Percentiles rank a stretch among this genome's conserved stretches.
Evolutionary conservation across 2,888 invertebrate genomes (phyloP).

Genomic region (Tenthredo mesomela): DNA sequence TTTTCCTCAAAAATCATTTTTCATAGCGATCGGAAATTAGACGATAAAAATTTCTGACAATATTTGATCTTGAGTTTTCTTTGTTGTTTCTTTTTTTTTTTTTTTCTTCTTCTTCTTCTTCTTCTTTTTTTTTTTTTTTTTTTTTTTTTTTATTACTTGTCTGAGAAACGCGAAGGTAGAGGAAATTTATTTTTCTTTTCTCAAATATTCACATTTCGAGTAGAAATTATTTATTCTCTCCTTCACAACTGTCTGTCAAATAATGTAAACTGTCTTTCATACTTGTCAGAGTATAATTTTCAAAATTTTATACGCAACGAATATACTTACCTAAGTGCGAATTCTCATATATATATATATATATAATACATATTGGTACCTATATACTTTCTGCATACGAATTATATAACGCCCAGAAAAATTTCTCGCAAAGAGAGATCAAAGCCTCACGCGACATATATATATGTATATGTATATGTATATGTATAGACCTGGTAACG

Average conservation of each 20-base stretch:
- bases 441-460: background rate
- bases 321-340: too few relatives aligned
- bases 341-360: background rate
- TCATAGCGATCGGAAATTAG: background rate
- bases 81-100: too few relatives aligned
- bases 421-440: background rate
- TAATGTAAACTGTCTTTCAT: constrained; percentile 11
- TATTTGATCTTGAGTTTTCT: background rate
- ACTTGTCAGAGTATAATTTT: constrained; percentile 21
- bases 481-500: background rate
- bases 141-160: background rate
- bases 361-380: too few relatives aligned
- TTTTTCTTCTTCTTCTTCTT: too few relatives aligned
- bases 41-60: background rate
- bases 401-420: background rate
- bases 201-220: constrained; percentile 16
- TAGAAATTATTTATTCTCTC: background rate
- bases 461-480: background rate
- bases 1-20: background rate
- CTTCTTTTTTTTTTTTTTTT: too few relatives aligned
- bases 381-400: background rate
- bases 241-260: background rate
- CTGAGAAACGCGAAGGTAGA: background rate
- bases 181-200: background rate
- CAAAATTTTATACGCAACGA: background rate